Evolutionary conservation across 35 echinoderm and acorn worm genomes (phyloP).

Genomic region (Ptychodera flava): DNA sequence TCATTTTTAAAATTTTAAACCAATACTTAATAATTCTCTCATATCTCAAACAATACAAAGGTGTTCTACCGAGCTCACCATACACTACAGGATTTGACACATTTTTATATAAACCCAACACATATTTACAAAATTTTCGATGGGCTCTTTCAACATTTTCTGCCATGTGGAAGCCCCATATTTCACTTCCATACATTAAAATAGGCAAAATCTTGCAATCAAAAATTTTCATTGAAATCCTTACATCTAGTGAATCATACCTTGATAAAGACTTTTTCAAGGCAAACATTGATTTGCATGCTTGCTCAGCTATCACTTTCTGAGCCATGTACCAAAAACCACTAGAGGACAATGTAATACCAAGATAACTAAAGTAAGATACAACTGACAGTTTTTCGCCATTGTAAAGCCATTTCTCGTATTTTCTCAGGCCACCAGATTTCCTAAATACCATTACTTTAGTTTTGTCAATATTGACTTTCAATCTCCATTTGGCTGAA

Average conservation of each 20-base stretch:
- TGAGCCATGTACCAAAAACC: conserved; percentile 11
- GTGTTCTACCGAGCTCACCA: background rate
- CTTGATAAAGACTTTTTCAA: background rate
- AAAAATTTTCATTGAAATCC: conserved; percentile 5
- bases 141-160: background rate
- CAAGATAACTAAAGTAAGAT: background rate
- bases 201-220: conserved; percentile 3
- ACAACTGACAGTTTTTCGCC: background rate
- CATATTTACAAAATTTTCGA: conserved; percentile 3
- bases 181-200: conserved; percentile 5
- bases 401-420: conserved; percentile 8
- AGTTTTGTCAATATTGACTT: conserved; percentile 25
- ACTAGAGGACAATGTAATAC: conserved; percentile 9
- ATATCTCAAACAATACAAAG: background rate
- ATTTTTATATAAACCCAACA: background rate
- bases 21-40: conserved; percentile 2
- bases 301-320: conserved; percentile 3
- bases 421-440: background rate
- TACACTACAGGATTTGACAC: background rate
- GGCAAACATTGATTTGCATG: background rate
- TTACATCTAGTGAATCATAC: background rate
- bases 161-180: background rate
- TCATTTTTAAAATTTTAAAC: background rate
- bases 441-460: conserved; percentile 27
- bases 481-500: conserved; percentile 8